Conservation (phyloP, 23 tunicate genomes). For the Ciona savignyi region DNA sequence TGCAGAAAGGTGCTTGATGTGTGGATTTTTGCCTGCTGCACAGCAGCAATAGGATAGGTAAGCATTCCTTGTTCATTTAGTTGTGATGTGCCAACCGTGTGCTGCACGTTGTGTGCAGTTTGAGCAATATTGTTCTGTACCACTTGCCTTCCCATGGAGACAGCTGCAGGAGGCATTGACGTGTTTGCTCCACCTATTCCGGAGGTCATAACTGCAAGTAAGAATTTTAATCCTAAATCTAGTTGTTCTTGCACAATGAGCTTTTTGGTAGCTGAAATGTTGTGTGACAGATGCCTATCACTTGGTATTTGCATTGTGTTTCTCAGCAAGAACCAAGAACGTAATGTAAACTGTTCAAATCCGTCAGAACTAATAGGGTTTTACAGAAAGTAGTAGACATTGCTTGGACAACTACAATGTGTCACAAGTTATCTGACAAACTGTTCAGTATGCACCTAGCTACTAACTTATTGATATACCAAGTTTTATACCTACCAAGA, state of each 20-base stretch:
- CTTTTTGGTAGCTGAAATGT: no score
- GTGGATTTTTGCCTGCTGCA: conserved; percentile 36
- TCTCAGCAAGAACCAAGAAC: no score
- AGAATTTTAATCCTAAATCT: background rate
- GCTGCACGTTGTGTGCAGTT: conserved; percentile 15
- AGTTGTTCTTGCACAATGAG: background rate
- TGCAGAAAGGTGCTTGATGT: conserved; percentile 6
- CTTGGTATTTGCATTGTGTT: no score
- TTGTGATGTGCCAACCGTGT: conserved; percentile 23
- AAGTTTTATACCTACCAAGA: no score
- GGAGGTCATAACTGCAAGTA: conserved; percentile 46
- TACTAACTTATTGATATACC: no score
- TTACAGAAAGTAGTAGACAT: background rate
- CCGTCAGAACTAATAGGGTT: no score
- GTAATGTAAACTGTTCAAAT: no score
- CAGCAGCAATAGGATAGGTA: conserved; percentile 36
- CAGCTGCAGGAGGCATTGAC: conserved; percentile 41
- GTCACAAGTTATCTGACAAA: no score
- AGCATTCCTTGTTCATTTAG: conserved; percentile 30
- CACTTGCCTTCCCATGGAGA: conserved; percentile 4
- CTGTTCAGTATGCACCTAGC: no score
- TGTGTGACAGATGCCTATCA: no score
- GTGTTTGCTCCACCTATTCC: conserved; percentile 57
- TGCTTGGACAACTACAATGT: no score
- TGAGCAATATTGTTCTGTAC: conserved; percentile 31